A percentile compares a stretch with the other conserved stretches of the same genome.
Evolutionary conservation across 2,113 vertebrate genomes (phyloP).

Genomic region (Centropristis striata): DNA sequence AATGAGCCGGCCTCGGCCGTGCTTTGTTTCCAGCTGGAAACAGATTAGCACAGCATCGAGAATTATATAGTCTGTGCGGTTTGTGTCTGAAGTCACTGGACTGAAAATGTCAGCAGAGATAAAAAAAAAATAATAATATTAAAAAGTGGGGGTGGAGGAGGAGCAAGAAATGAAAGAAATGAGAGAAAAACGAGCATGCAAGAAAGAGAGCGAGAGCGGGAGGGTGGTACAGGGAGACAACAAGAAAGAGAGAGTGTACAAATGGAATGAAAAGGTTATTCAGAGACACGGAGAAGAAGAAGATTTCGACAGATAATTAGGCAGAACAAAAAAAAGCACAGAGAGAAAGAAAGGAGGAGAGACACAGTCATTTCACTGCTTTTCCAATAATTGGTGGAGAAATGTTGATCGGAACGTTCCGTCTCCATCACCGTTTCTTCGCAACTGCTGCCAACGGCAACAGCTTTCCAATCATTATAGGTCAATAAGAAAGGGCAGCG

Average conservation of each 20-base stretch:
- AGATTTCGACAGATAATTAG: slow-evolving; percentile 31
- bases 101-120: slow-evolving; percentile 77
- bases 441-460: slow-evolving; percentile 6
- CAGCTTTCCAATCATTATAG: slow-evolving; percentile 14
- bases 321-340: slow-evolving; percentile 4
- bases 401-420: slow-evolving; percentile 8
- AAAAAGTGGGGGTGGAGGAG: not conserved
- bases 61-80: slow-evolving; percentile 52
- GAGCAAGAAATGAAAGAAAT: slow-evolving; percentile 10
- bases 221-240: not conserved
- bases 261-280: slow-evolving; percentile 56
- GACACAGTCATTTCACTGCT: slow-evolving; percentile 12
- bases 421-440: slow-evolving; percentile 7
- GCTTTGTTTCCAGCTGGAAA: slow-evolving; percentile 60
- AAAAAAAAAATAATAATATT: slow-evolving; percentile 26
- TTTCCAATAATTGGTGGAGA: slow-evolving; percentile 20
- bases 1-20: slow-evolving; percentile 52
- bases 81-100: slow-evolving; percentile 69
- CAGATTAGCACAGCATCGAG: slow-evolving; percentile 56
- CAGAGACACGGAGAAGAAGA: not conserved
- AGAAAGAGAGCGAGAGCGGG: not conserved
- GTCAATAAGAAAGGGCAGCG: slow-evolving; percentile 24
- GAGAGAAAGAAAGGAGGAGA: not conserved
- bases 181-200: slow-evolving; percentile 39
- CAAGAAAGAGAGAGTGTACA: slow-evolving; percentile 1